These are phyloP conservation scores for Parnassius smintheus DNA, from an alignment of 2,888 invertebrate genomes.

Conservation along the genomic window DNA sequence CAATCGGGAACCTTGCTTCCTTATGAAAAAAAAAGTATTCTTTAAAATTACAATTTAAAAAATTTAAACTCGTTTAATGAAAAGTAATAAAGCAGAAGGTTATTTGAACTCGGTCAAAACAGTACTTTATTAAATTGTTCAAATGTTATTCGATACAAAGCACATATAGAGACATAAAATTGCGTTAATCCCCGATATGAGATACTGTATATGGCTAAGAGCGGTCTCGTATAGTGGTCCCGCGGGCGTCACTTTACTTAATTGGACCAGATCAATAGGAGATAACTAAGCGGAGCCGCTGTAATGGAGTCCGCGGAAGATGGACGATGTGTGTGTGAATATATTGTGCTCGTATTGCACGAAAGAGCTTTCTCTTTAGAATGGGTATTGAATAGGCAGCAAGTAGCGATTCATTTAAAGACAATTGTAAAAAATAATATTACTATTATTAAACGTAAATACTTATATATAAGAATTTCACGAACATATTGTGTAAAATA, in stretches of 20 bases:
- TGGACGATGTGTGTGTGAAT: conserved; percentile 28
- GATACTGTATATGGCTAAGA: conserved; percentile 32
- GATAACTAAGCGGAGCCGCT: conserved; percentile 74
- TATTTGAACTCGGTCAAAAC: background rate
- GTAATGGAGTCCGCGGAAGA: conserved; percentile 47
- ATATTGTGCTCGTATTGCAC: conserved; percentile 25
- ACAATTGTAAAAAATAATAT: background rate
- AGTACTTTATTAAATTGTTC: conserved; percentile 7
- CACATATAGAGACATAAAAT: conserved; percentile 25
- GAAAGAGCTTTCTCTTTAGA: background rate
- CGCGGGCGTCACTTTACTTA: conserved; percentile 69
- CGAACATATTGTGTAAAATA: no score
- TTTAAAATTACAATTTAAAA: no score
- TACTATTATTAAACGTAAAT: background rate
- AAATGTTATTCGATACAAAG: conserved; percentile 9
- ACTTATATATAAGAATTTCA: no score
- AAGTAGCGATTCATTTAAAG: background rate
- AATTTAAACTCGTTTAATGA: no score
- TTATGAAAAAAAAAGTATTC: no score
- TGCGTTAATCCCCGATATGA: conserved; percentile 30
- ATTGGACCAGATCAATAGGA: conserved; percentile 79
- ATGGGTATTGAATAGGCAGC: background rate
- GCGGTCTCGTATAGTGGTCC: conserved; percentile 42
- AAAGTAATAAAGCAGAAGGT: no score
- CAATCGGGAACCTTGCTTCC: no score